Percentiles rank a stretch among this genome's conserved stretches.
These are phyloP conservation scores for Sitodiplosis mosellana DNA, from an alignment of 1,140 invertebrate genomes.

Conservation along the genomic window DNA sequence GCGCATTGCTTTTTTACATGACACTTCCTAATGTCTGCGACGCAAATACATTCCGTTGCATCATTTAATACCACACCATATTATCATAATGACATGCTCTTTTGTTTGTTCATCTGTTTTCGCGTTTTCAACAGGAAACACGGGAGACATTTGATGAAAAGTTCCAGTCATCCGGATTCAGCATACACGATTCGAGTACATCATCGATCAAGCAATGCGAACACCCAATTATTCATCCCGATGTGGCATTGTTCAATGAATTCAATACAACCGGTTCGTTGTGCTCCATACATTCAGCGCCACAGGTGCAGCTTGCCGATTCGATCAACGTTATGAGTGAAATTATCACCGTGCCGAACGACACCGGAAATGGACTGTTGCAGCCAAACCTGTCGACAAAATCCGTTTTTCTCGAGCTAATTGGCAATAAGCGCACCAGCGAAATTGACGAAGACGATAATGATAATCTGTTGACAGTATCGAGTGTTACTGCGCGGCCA, in stretches of 20 bases:
- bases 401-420: not conserved
- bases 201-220: too few species aligned
- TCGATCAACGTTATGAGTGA: constrained; percentile 10
- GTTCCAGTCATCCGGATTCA: too few species aligned
- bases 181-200: too few species aligned
- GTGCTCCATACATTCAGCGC: constrained; percentile 36
- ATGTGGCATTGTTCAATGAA: constrained; percentile 6
- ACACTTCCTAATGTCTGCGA: too few species aligned
- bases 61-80: too few species aligned
- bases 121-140: too few species aligned
- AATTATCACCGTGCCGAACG: not conserved
- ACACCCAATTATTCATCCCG: constrained; percentile 6
- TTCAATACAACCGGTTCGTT: constrained; percentile 27
- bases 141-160: too few species aligned
- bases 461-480: constrained; percentile 43
- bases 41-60: too few species aligned
- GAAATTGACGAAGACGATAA: constrained; percentile 49
- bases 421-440: constrained; percentile 6
- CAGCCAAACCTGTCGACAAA: not conserved
- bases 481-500: constrained; percentile 45
- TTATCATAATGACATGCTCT: too few species aligned
- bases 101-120: too few species aligned
- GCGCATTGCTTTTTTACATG: too few species aligned
- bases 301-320: constrained; percentile 23
- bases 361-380: not conserved